phyloP scores from a whole-genome alignment of 2,888 invertebrate species.

The Corbicula japonica region DNA sequence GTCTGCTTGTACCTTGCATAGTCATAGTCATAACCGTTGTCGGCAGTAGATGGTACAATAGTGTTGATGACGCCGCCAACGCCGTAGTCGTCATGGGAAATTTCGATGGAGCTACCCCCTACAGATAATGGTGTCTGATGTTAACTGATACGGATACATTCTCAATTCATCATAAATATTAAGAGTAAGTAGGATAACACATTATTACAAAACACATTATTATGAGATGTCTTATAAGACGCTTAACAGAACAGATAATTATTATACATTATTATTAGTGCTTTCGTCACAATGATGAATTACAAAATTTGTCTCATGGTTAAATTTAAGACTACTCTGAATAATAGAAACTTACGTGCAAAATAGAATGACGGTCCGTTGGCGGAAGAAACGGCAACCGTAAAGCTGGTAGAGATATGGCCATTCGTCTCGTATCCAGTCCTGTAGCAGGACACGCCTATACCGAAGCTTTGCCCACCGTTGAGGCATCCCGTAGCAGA shows the following conservation, averaged over 20 bases:
- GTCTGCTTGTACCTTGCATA: slow-evolving; percentile 2
- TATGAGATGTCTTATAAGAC: no score
- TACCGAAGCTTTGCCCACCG: slow-evolving; percentile 1
- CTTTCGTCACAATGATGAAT: no score
- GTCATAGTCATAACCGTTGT: background rate
- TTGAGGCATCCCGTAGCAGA: slow-evolving; percentile 13
- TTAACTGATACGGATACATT: no score
- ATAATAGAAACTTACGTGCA: background rate
- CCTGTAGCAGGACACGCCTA: background rate
- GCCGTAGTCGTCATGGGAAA: background rate
- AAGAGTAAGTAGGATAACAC: no score
- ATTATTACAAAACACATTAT: no score
- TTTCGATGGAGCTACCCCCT: background rate
- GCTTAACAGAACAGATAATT: no score
- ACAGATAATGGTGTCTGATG: no score
- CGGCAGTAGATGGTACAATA: background rate
- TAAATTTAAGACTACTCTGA: no score
- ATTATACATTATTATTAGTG: no score
- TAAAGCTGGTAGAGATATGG: background rate
- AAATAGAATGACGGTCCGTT: slow-evolving; percentile 6
- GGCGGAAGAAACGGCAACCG: background rate
- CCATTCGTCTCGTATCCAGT: background rate
- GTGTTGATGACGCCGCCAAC: slow-evolving; percentile 6
- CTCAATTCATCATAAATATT: no score
- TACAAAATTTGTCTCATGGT: no score